A percentile compares a stretch with the other conserved stretches of the same genome.
Evolutionary conservation across 2,888 invertebrate species (phyloP).

Genomic region (Crioceris asparagi): DNA sequence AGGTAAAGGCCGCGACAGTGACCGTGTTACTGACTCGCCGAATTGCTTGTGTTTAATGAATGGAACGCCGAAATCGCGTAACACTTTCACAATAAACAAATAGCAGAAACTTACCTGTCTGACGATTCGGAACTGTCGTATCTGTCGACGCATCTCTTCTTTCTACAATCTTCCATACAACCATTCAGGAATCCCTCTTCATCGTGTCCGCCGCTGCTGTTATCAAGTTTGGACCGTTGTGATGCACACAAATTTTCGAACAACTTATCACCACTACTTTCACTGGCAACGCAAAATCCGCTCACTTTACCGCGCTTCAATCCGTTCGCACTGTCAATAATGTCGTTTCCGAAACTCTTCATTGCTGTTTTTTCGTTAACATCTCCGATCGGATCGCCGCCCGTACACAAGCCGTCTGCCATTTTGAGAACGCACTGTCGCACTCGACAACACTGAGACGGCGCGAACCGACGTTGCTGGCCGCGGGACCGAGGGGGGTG

Average conservation of each 20-base stretch:
- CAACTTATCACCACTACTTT: conserved; percentile 36
- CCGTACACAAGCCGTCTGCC: conserved; percentile 68
- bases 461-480: conserved; percentile 28
- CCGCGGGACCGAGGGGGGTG: conserved; percentile 22
- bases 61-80: not conserved
- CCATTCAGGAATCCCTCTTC: too few relatives aligned
- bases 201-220: conserved; percentile 25
- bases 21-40: conserved; percentile 24
- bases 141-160: conserved; percentile 81
- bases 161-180: conserved; percentile 54
- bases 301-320: conserved; percentile 47
- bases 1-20: conserved; percentile 38
- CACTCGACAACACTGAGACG: not conserved
- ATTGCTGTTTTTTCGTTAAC: conserved; percentile 46
- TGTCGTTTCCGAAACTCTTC: conserved; percentile 43
- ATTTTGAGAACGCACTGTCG: conserved; percentile 58
- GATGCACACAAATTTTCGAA: conserved; percentile 33
- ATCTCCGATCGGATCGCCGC: conserved; percentile 46
- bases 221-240: conserved; percentile 20
- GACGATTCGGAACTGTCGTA: conserved; percentile 90
- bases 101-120: conserved; percentile 58
- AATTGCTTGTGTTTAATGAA: not conserved
- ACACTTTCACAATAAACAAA: not conserved
- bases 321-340: conserved; percentile 41
- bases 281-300: conserved; percentile 32